Conservation (phyloP, 2,113 vertebrate species). For the Bufo bufo region DNA sequence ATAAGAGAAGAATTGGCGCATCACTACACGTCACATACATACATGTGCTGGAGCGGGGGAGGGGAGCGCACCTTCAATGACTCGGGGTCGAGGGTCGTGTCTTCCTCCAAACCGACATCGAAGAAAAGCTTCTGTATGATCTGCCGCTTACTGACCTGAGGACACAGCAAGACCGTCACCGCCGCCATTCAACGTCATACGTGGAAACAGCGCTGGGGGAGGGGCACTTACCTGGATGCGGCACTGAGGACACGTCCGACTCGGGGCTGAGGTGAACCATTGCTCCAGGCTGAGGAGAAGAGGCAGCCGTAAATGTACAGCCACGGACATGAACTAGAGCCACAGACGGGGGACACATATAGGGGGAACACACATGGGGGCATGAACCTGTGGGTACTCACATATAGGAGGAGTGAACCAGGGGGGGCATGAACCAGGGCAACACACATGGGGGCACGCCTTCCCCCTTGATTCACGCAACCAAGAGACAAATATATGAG, state of each 20-base stretch:
- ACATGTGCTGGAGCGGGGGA: too few species aligned
- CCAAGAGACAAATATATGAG: too few species aligned
- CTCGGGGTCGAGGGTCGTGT: constrained; percentile 78
- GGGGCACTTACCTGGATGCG: constrained; percentile 83
- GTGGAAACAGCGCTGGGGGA: neutral
- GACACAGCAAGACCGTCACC: neutral
- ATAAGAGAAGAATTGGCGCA: neutral
- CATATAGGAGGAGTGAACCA: too few species aligned
- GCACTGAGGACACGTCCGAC: constrained; percentile 91
- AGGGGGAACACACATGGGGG: too few species aligned
- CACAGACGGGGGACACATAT: too few species aligned
- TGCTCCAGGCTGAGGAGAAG: constrained; percentile 78
- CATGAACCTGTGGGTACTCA: too few species aligned
- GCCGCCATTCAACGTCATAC: too few species aligned
- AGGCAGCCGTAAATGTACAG: neutral
- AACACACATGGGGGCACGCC: too few species aligned
- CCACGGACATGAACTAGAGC: too few species aligned
- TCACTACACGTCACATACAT: neutral
- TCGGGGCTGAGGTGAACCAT: constrained; percentile 93
- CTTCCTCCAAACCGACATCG: constrained; percentile 82
- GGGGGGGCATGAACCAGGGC: too few species aligned
- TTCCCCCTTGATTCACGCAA: too few species aligned
- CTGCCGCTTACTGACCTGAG: constrained; percentile 85
- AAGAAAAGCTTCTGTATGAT: constrained; percentile 94
- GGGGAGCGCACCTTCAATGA: constrained; percentile 80